Percentiles rank a stretch among this genome's conserved stretches.
Evolutionary conservation across 2,797 vertebrate genomes (phyloP).

Genomic region (Loris lydekkerianus): DNA sequence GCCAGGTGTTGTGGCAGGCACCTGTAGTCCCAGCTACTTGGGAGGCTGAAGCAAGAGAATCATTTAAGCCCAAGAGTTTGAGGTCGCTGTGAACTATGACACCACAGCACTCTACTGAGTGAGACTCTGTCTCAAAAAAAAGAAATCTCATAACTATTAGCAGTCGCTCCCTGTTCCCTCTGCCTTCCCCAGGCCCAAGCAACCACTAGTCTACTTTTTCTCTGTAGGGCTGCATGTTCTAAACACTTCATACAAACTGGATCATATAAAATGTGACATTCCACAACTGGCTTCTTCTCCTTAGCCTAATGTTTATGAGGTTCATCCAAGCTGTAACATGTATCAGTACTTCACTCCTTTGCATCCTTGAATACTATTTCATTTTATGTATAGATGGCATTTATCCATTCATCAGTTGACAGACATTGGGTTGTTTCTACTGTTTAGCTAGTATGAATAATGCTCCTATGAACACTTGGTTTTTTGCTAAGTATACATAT

Average conservation of each 20-base stretch:
- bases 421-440: not conserved
- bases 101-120: too few relatives aligned
- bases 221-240: not conserved
- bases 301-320: not conserved
- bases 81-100: too few relatives aligned
- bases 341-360: not conserved
- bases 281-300: not conserved
- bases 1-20: too few relatives aligned
- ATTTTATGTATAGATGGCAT: not conserved
- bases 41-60: too few relatives aligned
- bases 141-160: not conserved
- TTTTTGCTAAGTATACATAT: not conserved
- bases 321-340: not conserved
- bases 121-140: not conserved
- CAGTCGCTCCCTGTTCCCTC: not conserved
- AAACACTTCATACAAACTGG: not conserved
- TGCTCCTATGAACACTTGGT: not conserved
- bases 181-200: not conserved
- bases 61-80: too few relatives aligned
- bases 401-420: not conserved
- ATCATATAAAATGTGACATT: not conserved
- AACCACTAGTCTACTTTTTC: not conserved
- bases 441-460: not conserved
- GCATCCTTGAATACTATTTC: not conserved
- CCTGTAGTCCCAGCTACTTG: too few relatives aligned